Conservation (phyloP, 2,113 vertebrate genomes). For the Leucopsar rothschildi region DNA sequence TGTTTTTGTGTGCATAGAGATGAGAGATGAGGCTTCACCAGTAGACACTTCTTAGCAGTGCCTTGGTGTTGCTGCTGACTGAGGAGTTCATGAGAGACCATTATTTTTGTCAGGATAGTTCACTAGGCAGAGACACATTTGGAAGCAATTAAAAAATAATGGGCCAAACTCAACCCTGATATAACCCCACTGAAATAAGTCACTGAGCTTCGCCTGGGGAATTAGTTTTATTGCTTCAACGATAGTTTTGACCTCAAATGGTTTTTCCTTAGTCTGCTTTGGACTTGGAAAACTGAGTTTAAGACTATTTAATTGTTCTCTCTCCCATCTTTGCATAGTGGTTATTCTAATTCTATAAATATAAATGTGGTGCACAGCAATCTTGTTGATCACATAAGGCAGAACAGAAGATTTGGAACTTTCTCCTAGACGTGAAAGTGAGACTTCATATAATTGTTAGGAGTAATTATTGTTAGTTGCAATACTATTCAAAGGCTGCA, state of each 20-base stretch:
- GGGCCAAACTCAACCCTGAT: slow-evolving; percentile 9
- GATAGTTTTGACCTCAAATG: slow-evolving; percentile 25
- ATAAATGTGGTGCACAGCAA: not conserved
- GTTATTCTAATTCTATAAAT: not conserved
- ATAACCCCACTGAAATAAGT: slow-evolving; percentile 25
- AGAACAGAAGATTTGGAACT: not conserved
- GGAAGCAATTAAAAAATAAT: slow-evolving; percentile 38
- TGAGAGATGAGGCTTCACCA: not conserved
- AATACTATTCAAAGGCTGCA: not conserved
- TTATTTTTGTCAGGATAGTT: not conserved
- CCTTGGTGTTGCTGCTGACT: not conserved
- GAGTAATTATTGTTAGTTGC: not conserved
- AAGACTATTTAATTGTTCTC: not conserved
- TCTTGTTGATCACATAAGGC: not conserved
- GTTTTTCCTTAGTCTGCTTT: not conserved
- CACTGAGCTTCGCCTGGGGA: not conserved
- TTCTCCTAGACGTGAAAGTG: not conserved
- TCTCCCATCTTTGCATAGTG: not conserved
- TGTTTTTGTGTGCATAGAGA: not conserved
- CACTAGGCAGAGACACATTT: not conserved
- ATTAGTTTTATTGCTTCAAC: slow-evolving; percentile 5
- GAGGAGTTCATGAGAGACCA: not conserved
- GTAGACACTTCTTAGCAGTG: not conserved
- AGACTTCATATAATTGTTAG: not conserved
- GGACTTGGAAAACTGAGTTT: not conserved